Base-by-base conservation (phyloP, 2,888 invertebrate species). In the Orchestes rusci region DNA sequence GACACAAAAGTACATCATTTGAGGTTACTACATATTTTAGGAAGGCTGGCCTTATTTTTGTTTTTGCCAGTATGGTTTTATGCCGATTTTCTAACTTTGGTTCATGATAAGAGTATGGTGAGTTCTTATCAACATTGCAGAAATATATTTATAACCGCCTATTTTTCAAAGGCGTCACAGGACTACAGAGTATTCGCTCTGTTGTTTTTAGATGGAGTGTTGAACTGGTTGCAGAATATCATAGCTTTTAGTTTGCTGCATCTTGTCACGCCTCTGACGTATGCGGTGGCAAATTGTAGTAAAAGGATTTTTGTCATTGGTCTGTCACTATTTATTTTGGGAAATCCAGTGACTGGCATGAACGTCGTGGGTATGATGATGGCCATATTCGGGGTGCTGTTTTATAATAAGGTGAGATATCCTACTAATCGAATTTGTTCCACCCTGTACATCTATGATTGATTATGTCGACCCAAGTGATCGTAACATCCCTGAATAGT, bases 211-310 rank as follows among this genome's bases (percentile, higher is more conserved):
- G 94, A 94, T 69, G 95, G 94, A 12, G 72, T 86, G 41, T 76
- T 94, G 53, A 93, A 89, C 63, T 96, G 94, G 86, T 71, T 91
- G 56, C 96, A 96, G 70, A 97, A 95, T 64, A 83, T 94, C 59
- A 80, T 93, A 39, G 96, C 96, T 0, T 96, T 96, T 71, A 90
- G 89, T 56, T 85, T 96, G 41, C 75, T 97, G 55, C 88, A 90
- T 40, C 71, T 87, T 53, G 90, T 96, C 28, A 82, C 93, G n/a
- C 93, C 96, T 29, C 74, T 96, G 20, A 90, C 92, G 1, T 96
- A 96, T 70, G 93, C 94, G 1, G 94, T 96, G 43, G 93, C 93
- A 39, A 95, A 90, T 69, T 90, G 92, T 17, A 91, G 93, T 40
- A 96, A 96, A 71, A 76, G 95, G 57, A 90, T 93, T 55, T 87